Conservation (phyloP, 2,113 vertebrate genomes). For the Butorides virescens region DNA sequence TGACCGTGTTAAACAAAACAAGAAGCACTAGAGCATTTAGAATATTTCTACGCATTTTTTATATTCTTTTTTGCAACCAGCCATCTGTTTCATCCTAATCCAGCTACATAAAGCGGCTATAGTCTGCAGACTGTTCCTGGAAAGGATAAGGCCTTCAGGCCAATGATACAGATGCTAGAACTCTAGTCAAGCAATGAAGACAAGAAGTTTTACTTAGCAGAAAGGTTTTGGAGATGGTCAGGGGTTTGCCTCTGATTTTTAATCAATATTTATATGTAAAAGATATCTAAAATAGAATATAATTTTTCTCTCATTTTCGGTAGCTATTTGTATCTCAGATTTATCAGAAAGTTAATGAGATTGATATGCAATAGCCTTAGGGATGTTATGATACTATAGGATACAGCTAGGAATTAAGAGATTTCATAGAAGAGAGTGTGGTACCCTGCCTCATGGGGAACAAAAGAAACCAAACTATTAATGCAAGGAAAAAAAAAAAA, state of each 20-base stretch:
- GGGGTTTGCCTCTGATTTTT: neutral
- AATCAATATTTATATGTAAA: neutral
- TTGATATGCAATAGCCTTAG: neutral
- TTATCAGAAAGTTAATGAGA: neutral
- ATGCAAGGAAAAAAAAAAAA: neutral
- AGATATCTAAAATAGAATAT: neutral
- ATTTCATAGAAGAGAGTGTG: neutral
- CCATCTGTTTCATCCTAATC: constrained; percentile 7
- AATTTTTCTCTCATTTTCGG: neutral
- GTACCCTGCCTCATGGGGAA: neutral
- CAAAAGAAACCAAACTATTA: neutral
- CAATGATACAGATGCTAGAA: neutral
- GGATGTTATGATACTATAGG: neutral
- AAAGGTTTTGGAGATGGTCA: neutral
- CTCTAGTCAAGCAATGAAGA: neutral
- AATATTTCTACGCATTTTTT: constrained; percentile 8
- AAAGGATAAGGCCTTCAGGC: constrained; percentile 12
- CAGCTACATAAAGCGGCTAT: neutral
- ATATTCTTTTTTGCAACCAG: neutral
- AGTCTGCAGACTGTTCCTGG: neutral
- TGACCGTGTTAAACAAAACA: neutral
- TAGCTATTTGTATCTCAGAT: neutral
- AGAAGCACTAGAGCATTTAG: neutral
- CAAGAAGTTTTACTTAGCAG: neutral
- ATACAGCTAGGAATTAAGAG: neutral